Percentiles rank a stretch among this genome's conserved stretches.
Evolutionary conservation across 2,113 vertebrate species (phyloP).

Genomic region (Pampusana beccarii): DNA sequence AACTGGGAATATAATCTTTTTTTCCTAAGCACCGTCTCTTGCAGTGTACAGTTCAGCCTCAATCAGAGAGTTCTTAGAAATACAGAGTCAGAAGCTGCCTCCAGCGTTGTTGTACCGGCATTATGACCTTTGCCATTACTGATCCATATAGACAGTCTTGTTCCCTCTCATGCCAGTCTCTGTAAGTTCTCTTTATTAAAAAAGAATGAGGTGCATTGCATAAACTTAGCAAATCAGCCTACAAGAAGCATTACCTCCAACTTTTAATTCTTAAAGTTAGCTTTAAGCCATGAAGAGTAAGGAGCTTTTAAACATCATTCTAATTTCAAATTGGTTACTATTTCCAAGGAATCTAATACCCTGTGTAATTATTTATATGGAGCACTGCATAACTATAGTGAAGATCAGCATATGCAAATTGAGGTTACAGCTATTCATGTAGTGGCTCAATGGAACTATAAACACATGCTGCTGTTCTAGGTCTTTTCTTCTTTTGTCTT

Average conservation of each 20-base stretch:
- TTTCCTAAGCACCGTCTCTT: background rate
- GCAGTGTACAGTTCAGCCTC: background rate
- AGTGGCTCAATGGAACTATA: background rate
- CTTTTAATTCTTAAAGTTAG: background rate
- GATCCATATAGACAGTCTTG: background rate
- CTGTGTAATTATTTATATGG: background rate
- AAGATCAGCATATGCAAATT: background rate
- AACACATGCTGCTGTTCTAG: background rate
- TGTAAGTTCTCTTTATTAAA: background rate
- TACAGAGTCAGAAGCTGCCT: background rate
- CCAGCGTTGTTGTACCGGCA: background rate
- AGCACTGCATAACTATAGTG: background rate
- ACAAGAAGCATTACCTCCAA: background rate
- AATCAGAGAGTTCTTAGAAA: background rate
- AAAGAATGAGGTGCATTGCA: background rate
- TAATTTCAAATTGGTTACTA: background rate
- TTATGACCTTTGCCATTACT: background rate
- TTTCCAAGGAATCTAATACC: background rate
- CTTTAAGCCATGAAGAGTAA: background rate
- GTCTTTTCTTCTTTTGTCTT: background rate
- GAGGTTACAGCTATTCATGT: background rate
- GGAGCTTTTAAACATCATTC: background rate
- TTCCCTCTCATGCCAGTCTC: background rate
- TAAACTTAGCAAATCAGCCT: background rate
- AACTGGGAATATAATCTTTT: background rate